Evolutionary conservation across 2,888 invertebrate species (phyloP).

Genomic region (Strigamia crassipes): DNA sequence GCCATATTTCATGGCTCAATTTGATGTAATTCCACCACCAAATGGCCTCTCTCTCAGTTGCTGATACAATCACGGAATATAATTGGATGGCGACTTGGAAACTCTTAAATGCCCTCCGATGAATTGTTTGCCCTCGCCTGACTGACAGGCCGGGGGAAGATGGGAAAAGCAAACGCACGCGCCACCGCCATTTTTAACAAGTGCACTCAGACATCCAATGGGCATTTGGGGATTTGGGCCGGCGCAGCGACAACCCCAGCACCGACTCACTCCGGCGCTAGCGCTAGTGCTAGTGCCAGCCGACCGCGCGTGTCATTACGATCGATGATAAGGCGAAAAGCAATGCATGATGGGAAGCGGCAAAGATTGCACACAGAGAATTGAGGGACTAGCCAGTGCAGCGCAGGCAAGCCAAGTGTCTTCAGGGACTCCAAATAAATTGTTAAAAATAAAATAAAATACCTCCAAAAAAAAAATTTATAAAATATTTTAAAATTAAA

Average conservation of each 20-base stretch:
- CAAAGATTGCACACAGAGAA: slow-evolving; percentile 24
- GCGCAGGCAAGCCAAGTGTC: neutral
- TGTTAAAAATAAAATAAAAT: neutral
- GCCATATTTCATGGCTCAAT: slow-evolving; percentile 51
- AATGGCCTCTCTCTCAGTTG: slow-evolving; percentile 48
- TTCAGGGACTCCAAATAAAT: neutral
- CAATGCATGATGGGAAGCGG: slow-evolving; percentile 32
- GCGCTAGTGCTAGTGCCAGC: slow-evolving; percentile 21
- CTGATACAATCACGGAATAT: slow-evolving; percentile 51
- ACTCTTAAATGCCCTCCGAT: slow-evolving; percentile 51
- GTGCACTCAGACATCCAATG: slow-evolving; percentile 48
- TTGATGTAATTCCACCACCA: slow-evolving; percentile 50
- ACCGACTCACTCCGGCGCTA: slow-evolving; percentile 31
- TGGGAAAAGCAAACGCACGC: slow-evolving; percentile 44
- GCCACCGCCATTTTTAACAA: slow-evolving; percentile 47
- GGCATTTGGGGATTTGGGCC: slow-evolving; percentile 50
- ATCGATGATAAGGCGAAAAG: slow-evolving; percentile 33
- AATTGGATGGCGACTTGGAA: slow-evolving; percentile 51
- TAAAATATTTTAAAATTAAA: neutral
- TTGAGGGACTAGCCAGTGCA: neutral
- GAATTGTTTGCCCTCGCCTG: slow-evolving; percentile 50
- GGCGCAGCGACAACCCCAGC: slow-evolving; percentile 45
- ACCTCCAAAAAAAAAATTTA: neutral
- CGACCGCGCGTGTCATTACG: slow-evolving; percentile 42
- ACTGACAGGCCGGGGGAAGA: slow-evolving; percentile 49